Base-by-base conservation (phyloP, 37 sponge, comb jelly and placozoan species). In the Theonella swinhoei region DNA sequence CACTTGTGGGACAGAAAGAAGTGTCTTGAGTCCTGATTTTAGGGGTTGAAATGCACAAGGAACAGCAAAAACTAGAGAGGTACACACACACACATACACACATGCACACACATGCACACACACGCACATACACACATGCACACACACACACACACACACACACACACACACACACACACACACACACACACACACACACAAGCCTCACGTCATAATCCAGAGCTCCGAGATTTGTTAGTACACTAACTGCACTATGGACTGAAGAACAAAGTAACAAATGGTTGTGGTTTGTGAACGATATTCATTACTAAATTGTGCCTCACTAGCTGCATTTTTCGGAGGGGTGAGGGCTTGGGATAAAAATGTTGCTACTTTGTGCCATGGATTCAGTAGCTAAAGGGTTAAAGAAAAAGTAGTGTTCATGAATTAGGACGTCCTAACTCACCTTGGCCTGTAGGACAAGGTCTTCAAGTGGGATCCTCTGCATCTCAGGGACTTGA, bases 401-500 rank as follows among this genome's bases (percentile, higher is more conserved):
- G 60, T 58, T 11, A 19, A 20, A 19, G n/a, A n/a, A n/a, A n/a
- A n/a, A n/a, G n/a, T n/a, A n/a, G n/a, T n/a, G n/a, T n/a, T n/a
- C n/a, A n/a, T n/a, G n/a, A n/a, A n/a, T n/a, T n/a, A n/a, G n/a
- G n/a, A n/a, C n/a, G n/a, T n/a, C n/a, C 60, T 20, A 77, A 11
- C 78, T 68, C 58, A 84, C n/a, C 90, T 83, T 89, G 33, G 81
- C 64, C 47, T 89, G 84, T 9, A 89, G 75, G 3, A 83, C 68
- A 0, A 89, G 75, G 31, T 89, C 90, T 62, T 83, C 90, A 42
- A 89, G 75, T 41, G 90, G 84, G 29, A 73, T 83, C 17, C 90
- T 54, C 72, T 80, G 60, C 74, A 89, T 83, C 41, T 89, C 90
- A n/a, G 90, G 90, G 1, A 75, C 26, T 74, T 89, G 84, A 31